These are phyloP conservation scores for Characodon lateralis DNA, from an alignment of 2,797 vertebrate genomes.

Conservation along the genomic window DNA sequence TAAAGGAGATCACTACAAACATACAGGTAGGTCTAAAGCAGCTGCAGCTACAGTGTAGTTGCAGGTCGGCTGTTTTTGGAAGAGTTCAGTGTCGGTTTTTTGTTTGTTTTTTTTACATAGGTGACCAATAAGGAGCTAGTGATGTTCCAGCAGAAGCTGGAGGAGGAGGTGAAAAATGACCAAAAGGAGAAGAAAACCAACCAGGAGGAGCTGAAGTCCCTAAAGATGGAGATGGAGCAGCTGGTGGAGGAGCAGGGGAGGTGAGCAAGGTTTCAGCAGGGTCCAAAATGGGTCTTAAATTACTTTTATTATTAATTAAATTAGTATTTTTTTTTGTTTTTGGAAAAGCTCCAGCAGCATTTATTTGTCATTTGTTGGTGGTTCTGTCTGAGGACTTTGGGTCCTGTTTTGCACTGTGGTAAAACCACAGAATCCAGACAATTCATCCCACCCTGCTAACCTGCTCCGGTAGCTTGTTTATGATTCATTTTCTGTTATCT, in stretches of 20 bases:
- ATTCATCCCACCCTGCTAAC: no score
- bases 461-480: no score
- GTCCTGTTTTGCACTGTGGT: no score
- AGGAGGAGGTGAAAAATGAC: conserved; percentile 87
- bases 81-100: background rate
- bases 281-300: background rate
- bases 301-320: no score
- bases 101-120: conserved; percentile 62
- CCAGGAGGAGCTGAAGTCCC: conserved; percentile 83
- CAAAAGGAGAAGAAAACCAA: conserved; percentile 91
- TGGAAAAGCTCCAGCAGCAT: no score
- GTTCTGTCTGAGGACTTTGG: no score
- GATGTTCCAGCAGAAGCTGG: conserved; percentile 86
- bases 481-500: no score
- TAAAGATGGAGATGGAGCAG: conserved; percentile 82
- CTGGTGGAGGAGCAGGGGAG: conserved; percentile 72
- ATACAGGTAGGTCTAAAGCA: conserved; percentile 76
- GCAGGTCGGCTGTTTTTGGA: background rate
- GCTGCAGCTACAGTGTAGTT: rapidly evolving
- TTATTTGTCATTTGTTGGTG: no score
- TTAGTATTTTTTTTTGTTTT: no score
- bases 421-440: no score
- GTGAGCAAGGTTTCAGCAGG: conserved; percentile 67
- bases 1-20: conserved; percentile 66
- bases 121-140: conserved; percentile 85